Percentiles rank a stretch among this genome's conserved stretches.
These are phyloP conservation scores for Butorides virescens DNA, from an alignment of 2,113 vertebrate genomes.

Conservation along the genomic window DNA sequence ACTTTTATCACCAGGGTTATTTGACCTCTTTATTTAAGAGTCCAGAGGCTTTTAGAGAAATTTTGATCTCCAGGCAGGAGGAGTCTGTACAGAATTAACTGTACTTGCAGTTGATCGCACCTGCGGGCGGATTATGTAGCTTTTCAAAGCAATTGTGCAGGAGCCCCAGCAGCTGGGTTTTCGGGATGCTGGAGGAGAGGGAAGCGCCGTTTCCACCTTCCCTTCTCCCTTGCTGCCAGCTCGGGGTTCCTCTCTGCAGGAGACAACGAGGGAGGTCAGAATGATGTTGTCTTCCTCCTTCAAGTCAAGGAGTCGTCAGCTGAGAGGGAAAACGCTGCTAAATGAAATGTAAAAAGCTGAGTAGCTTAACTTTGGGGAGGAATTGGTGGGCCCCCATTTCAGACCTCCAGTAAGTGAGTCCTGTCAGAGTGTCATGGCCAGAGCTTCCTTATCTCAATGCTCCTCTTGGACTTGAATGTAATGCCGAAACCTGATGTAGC, in stretches of 20 bases:
- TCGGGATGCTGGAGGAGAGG: not conserved
- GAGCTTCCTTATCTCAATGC: not conserved
- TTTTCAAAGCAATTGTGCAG: not conserved
- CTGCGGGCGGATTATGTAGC: not conserved
- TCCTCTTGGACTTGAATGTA: not conserved
- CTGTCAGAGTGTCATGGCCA: not conserved
- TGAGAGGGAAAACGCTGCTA: not conserved
- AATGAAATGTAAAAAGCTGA: not conserved
- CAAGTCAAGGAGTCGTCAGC: not conserved
- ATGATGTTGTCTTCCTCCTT: not conserved
- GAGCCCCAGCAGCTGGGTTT: accelerated
- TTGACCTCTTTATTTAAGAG: not conserved
- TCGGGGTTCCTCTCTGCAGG: not conserved
- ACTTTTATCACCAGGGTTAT: not conserved
- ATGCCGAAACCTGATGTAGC: not conserved
- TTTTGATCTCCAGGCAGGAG: not conserved
- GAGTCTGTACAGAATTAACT: not conserved
- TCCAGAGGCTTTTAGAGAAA: not conserved
- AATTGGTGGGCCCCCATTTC: not conserved
- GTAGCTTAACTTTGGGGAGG: not conserved
- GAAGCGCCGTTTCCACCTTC: accelerated
- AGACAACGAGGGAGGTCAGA: not conserved
- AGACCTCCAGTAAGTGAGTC: not conserved
- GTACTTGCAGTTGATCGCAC: not conserved
- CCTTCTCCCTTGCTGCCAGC: not conserved